Base-by-base conservation (phyloP, 2,888 invertebrate genomes). In the Myopa testacea region DNA sequence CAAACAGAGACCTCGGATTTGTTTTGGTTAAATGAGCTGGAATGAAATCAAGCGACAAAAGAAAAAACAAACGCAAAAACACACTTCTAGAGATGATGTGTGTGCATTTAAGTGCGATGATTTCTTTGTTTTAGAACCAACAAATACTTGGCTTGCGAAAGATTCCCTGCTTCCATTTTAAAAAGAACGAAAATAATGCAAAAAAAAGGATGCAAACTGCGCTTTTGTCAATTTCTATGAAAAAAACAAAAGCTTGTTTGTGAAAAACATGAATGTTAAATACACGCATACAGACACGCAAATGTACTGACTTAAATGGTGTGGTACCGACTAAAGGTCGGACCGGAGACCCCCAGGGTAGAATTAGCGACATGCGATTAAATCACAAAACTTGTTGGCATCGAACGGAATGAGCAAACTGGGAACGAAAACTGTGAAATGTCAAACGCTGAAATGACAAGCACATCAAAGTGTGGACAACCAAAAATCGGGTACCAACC, bases 21-120 rank as follows among this genome's bases (percentile, higher is more conserved):
- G 68, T 60, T 69, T 55, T 60, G 45, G 60, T 79, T 78, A 75
- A 82, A 79, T 80, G 78, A 80, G 80, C 80, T 81, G 82, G 82
- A 82, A 82, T 78, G 80, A 80, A 65, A 65, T 34, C 37, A 34
- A 65, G 63, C 63, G 5, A 63, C 63, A 37, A 16, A 72, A 60
- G 70, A 70, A 34, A 14, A 70, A 58, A 72, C 68, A 40, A 68
- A 50, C 68, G 1, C 4, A 50, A 50, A 16, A 50, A 19, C 69
- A 34, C 50, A 62, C 62, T 7, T 62, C 62, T 8, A 19, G 19
- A 19, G 19, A n/a, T 7, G 62, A 10, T 10, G 69, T 69, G 69
- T 75, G 60, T 69, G 60, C 75, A 50, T 50, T 58, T 45, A 75
- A 75, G 68, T 75, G 75, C 69, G 75, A 69, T 68, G 75, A 55